Conservation (phyloP, 2,113 vertebrate genomes). For the Zosterops pallidus region DNA sequence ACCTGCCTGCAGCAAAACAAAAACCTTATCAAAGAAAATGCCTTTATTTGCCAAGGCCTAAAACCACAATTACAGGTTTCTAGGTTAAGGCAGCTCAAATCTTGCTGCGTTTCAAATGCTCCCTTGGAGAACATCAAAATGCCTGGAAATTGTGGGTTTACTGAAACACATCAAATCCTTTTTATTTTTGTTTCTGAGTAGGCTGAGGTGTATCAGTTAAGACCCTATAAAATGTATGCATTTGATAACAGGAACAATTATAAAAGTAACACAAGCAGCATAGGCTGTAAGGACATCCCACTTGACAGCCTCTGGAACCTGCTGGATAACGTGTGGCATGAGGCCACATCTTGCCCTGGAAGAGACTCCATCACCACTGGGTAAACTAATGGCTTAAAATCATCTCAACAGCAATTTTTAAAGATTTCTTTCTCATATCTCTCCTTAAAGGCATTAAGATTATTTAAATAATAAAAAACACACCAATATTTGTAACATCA, state of each 20-base stretch:
- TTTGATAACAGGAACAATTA: not conserved
- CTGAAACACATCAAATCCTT: not conserved
- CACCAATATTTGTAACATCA: not conserved
- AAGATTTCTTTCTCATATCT: not conserved
- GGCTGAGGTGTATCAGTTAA: not conserved
- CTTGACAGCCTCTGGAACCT: not conserved
- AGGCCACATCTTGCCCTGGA: not conserved
- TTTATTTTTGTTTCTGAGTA: not conserved
- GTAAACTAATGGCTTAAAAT: not conserved
- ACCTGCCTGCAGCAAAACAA: not conserved
- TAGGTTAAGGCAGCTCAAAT: not conserved
- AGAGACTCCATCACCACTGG: not conserved
- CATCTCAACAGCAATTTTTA: not conserved
- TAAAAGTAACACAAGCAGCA: not conserved
- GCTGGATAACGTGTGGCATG: not conserved
- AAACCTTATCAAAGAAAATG: not conserved
- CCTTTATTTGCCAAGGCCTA: not conserved
- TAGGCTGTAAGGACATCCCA: not conserved
- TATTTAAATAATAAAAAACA: not conserved
- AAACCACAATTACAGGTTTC: not conserved
- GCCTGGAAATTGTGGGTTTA: not conserved
- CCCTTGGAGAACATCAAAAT: not conserved
- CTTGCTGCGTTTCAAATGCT: not conserved
- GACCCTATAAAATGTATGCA: not conserved
- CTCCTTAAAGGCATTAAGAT: not conserved